Percentiles rank a stretch among this genome's conserved stretches.
Conservation (phyloP, 2,113 vertebrate genomes). For the Ophiodon elongatus region DNA sequence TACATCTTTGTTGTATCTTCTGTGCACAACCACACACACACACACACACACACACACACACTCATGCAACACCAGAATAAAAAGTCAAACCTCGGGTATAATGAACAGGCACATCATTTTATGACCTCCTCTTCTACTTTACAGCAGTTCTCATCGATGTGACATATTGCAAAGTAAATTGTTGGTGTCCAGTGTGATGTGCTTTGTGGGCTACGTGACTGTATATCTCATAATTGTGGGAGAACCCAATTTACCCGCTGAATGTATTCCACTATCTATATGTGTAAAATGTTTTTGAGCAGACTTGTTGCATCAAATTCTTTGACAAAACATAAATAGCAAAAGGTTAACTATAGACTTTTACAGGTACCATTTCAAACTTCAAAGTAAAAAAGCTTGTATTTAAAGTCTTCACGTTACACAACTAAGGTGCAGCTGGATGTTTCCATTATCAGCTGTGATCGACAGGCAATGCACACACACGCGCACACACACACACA, state of each 20-base stretch:
- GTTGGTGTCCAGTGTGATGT: slow-evolving; percentile 42
- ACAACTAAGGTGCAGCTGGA: neutral
- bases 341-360: neutral
- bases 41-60: neutral
- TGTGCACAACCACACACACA: neutral
- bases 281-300: neutral
- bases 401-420: slow-evolving; percentile 11
- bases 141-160: slow-evolving; percentile 54
- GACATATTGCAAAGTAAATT: slow-evolving; percentile 66
- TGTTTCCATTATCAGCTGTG: slow-evolving; percentile 18
- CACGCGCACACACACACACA: slow-evolving; percentile 14
- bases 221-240: slow-evolving; percentile 42
- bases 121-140: slow-evolving; percentile 38
- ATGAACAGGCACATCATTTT: slow-evolving; percentile 57
- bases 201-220: slow-evolving; percentile 26
- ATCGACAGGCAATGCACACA: neutral
- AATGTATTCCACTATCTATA: slow-evolving; percentile 1
- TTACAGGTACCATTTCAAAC: neutral
- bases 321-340: neutral
- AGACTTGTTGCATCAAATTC: neutral
- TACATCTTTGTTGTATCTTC: neutral
- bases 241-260: slow-evolving; percentile 29
- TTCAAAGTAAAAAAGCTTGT: neutral
- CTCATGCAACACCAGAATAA: slow-evolving; percentile 4
- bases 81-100: slow-evolving; percentile 62